phyloP scores from a whole-genome alignment of 2,888 invertebrate species.

The Pandemis heparana region DNA sequence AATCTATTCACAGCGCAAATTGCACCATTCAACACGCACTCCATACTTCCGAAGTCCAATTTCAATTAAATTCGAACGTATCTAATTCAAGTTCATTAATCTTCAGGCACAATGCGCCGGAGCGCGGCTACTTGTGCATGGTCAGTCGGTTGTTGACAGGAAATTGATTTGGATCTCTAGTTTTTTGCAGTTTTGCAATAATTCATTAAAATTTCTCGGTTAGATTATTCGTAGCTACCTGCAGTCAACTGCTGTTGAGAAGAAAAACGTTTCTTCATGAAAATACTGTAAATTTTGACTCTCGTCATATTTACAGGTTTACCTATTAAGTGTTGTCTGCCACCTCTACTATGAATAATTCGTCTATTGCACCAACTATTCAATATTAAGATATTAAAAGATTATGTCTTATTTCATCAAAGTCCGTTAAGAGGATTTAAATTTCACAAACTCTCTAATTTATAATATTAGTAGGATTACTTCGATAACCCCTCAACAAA shows the following conservation, averaged over 20 bases:
- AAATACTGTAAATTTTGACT: no score
- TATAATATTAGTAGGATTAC: no score
- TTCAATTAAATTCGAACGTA: slow-evolving; percentile 80
- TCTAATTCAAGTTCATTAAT: slow-evolving; percentile 84
- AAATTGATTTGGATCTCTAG: slow-evolving; percentile 72
- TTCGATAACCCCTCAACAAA: no score
- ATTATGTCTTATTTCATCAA: no score
- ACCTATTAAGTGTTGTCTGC: no score
- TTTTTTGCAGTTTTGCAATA: slow-evolving; percentile 55
- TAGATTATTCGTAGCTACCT: slow-evolving; percentile 16
- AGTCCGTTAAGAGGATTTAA: no score
- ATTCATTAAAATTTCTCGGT: slow-evolving; percentile 46
- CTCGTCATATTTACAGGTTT: no score
- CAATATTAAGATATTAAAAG: no score
- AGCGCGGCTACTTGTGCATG: slow-evolving; percentile 76
- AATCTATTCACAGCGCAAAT: slow-evolving; percentile 68
- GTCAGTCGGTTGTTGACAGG: slow-evolving; percentile 85
- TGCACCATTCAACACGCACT: slow-evolving; percentile 73
- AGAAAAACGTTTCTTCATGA: not conserved
- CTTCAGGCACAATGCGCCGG: slow-evolving; percentile 63
- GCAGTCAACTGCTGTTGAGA: slow-evolving; percentile 21
- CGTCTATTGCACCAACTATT: no score
- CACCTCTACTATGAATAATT: no score
- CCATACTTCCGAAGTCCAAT: slow-evolving; percentile 82
- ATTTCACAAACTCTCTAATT: no score